Percentiles rank a stretch among this genome's conserved stretches.
Evolutionary conservation across 2,113 vertebrate genomes (phyloP).

Genomic region (Leptobrachium ailaonicum): DNA sequence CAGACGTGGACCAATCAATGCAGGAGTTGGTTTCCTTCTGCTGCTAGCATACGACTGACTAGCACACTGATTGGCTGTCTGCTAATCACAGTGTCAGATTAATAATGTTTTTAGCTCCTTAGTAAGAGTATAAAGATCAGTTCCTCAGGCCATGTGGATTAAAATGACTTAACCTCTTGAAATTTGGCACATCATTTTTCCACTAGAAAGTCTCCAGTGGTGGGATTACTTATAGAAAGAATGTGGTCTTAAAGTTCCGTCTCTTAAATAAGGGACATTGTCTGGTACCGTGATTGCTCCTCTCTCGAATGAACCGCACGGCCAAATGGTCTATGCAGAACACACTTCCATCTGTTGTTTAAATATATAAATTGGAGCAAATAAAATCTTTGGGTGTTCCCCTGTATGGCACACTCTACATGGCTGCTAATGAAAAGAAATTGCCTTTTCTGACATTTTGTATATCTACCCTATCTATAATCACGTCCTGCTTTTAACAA

Average conservation of each 20-base stretch:
- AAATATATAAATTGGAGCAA: slow-evolving; percentile 28
- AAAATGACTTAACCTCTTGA: no score
- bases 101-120: no score
- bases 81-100: no score
- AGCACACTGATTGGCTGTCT: no score
- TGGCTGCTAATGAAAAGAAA: slow-evolving; percentile 40
- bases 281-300: not conserved
- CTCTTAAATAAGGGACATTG: not conserved
- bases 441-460: slow-evolving; percentile 38
- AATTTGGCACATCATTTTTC: no score
- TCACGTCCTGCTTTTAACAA: slow-evolving; percentile 40
- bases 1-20: no score
- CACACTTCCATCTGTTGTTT: slow-evolving; percentile 32
- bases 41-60: no score
- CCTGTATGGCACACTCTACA: slow-evolving; percentile 13
- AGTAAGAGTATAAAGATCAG: no score
- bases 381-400: slow-evolving; percentile 38
- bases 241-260: not conserved
- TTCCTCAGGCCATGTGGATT: no score
- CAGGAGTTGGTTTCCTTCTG: no score
- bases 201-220: no score
- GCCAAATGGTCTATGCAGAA: slow-evolving; percentile 14
- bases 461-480: slow-evolving; percentile 41
- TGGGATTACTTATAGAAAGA: no score
- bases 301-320: not conserved